These are phyloP conservation scores for Papilio protenor DNA, from an alignment of 2,888 invertebrate genomes.

Conservation along the genomic window DNA sequence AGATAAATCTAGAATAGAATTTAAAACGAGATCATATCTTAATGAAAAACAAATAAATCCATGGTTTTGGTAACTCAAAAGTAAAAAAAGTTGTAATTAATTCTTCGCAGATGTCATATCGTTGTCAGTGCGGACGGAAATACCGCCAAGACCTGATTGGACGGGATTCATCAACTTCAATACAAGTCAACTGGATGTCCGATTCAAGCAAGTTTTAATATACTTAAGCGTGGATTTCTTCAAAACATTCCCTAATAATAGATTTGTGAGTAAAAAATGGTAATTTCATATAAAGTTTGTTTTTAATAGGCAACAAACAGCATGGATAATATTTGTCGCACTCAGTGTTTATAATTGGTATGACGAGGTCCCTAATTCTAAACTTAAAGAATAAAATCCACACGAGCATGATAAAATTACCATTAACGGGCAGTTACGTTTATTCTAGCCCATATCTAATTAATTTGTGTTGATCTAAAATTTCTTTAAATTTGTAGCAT, in stretches of 20 bases:
- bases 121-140: constrained; percentile 68
- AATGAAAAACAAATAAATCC: neutral
- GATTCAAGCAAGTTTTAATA: constrained; percentile 72
- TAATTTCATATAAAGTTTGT: neutral
- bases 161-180: constrained; percentile 61
- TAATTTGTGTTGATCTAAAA: neutral
- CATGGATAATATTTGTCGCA: neutral
- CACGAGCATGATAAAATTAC: neutral
- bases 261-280: constrained; percentile 60
- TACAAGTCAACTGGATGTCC: constrained; percentile 62
- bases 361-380: neutral
- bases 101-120: constrained; percentile 64
- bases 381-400: neutral
- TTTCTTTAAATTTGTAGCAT: constrained; percentile 58
- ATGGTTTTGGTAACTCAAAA: neutral
- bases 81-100: neutral
- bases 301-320: neutral
- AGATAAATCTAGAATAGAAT: neutral
- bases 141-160: constrained; percentile 67
- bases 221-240: constrained; percentile 63
- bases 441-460: neutral
- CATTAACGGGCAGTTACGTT: neutral
- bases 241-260: constrained; percentile 63
- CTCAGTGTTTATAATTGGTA: too few relatives aligned
- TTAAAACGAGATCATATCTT: neutral